Percentiles rank a stretch among this genome's conserved stretches.
phyloP scores from a whole-genome alignment of 2,888 invertebrate species.

The Carabus problematicus region DNA sequence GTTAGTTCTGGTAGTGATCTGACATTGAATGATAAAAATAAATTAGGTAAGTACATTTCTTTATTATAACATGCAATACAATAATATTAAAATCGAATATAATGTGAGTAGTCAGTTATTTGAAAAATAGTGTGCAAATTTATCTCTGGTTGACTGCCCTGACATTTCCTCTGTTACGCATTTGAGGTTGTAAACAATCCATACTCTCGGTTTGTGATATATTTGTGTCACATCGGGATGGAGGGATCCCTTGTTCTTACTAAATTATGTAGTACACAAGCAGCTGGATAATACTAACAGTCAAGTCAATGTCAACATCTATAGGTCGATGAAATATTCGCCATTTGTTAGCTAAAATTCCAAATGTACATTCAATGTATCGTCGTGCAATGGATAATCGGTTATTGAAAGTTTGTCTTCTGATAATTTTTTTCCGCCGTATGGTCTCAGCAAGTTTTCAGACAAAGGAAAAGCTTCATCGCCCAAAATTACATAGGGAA shows the following conservation, averaged over 20 bases:
- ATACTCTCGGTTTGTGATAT: conserved; percentile 8
- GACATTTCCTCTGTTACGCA: too few relatives aligned
- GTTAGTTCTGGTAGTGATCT: conserved; percentile 22
- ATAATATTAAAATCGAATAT: too few relatives aligned
- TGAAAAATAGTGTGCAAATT: conserved; percentile 32
- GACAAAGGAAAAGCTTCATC: conserved; percentile 49
- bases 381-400: conserved; percentile 49
- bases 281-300: conserved; percentile 32
- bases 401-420: conserved; percentile 49
- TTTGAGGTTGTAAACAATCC: too few relatives aligned
- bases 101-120: conserved; percentile 11
- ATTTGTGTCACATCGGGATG: too few relatives aligned
- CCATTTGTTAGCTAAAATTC: conserved; percentile 53
- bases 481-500: conserved; percentile 49
- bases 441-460: conserved; percentile 48
- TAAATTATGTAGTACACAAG: conserved; percentile 36
- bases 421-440: conserved; percentile 47
- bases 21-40: conserved; percentile 39
- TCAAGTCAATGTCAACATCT: neutral
- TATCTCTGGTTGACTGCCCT: too few relatives aligned
- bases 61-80: conserved; percentile 30
- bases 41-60: conserved; percentile 33
- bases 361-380: too few relatives aligned
- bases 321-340: conserved; percentile 49
- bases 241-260: conserved; percentile 41